Base-by-base conservation (phyloP, 2,888 invertebrate species). In the Drosophila ustulata region DNA sequence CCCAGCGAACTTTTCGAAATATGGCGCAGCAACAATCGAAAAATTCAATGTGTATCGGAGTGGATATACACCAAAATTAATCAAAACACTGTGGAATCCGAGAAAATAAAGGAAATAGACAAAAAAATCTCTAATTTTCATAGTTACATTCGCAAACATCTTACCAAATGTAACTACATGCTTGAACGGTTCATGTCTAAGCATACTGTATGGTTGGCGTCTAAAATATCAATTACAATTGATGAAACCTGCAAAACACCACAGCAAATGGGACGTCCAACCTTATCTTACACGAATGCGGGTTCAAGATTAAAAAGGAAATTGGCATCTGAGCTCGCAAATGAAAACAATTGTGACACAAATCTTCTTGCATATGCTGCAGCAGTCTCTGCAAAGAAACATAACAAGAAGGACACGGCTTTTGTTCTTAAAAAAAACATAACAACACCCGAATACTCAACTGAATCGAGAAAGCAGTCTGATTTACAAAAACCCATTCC, bases 271-370 rank as follows among this genome's bases (percentile, higher is more conserved):
- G 55, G 53, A 69, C 55, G 46, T 23, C 41, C 55, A 56, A 61
- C 46, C 11, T 65, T 69, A 51, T 69, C 50, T 13, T 69, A 65
- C 7, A 55, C 50, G 1, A 65, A 64, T 32, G 64, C 52, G 13
- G 51, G 53, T 11, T 23, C 25, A 45, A 58, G 39, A 64, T 50
- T 59, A 39, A 64, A 53, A 68, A 39, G 34, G 37, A 63, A 55
- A 64, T 28, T 58, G 52, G 57, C 57, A 26, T 51, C 43, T 61
- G 52, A 52, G 25, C 46, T 61, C 3, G 52, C 52, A 37, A 52
- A 52, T 13, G 51, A 32, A 45, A 61, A 51, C 8, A 26, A 52
- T 34, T 5, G 6, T 37, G 11, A 61, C 37, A 46, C 46, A 49
- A 61, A 26, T 43, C 25, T 50, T 25, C 50, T 51, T 51, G 18